A percentile compares a stretch with the other conserved stretches of the same genome.
These are phyloP conservation scores for Bothrops jararaca DNA, from an alignment of 2,113 vertebrate genomes.

Conservation along the genomic window DNA sequence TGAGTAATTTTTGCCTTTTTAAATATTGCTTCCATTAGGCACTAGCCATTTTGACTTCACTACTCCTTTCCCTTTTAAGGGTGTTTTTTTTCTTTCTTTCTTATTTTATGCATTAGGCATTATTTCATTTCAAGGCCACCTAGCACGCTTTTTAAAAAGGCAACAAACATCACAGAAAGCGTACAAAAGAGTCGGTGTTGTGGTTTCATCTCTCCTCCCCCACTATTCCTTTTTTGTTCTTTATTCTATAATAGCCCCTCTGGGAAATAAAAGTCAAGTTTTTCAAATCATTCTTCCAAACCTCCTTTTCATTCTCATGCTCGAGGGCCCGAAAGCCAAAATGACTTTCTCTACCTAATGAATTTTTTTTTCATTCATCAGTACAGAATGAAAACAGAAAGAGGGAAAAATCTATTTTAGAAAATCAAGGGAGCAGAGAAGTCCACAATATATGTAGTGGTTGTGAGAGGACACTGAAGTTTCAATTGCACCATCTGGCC, in stretches of 20 bases:
- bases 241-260: background rate
- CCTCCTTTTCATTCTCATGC: too few relatives aligned
- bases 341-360: background rate
- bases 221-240: background rate
- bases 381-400: background rate
- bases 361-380: background rate
- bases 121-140: background rate
- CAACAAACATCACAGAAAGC: background rate
- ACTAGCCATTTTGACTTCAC: background rate
- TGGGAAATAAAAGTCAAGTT: background rate
- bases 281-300: background rate
- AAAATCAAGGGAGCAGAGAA: background rate
- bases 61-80: background rate
- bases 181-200: background rate
- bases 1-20: background rate
- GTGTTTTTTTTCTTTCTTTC: background rate
- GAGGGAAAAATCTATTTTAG: background rate
- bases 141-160: background rate
- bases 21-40: background rate
- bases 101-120: background rate
- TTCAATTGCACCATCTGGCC: background rate
- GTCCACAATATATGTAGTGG: background rate
- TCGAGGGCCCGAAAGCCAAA: background rate
- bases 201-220: background rate
- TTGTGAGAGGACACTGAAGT: background rate